Conservation (phyloP, 2,888 invertebrate genomes). For the Scaptomyza cyrtandrae region DNA sequence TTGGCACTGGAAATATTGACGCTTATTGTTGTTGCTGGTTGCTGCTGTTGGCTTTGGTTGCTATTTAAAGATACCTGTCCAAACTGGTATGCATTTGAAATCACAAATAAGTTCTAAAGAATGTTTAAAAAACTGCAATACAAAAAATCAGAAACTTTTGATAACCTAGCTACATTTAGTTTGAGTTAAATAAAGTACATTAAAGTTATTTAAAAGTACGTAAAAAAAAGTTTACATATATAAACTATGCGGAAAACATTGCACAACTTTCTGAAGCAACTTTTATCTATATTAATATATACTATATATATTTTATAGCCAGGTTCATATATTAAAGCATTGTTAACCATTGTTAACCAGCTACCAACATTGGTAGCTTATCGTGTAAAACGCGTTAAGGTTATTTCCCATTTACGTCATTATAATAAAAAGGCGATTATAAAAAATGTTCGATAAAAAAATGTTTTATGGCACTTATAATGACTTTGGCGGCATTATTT, state of each 20-base stretch:
- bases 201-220: background rate
- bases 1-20: constrained; percentile 24
- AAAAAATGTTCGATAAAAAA: constrained; percentile 21
- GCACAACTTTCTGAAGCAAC: too few species aligned
- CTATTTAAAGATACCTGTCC: constrained; percentile 18
- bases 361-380: constrained; percentile 9
- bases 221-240: too few species aligned
- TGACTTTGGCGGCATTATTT: background rate
- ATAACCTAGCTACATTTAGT: background rate
- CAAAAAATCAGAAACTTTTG: background rate
- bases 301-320: background rate
- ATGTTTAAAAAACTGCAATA: background rate
- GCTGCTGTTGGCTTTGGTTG: constrained; percentile 27
- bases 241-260: too few species aligned
- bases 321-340: background rate
- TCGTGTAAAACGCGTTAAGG: constrained; percentile 20
- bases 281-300: background rate
- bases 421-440: constrained; percentile 41
- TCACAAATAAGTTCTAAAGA: constrained; percentile 5
- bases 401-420: constrained; percentile 32
- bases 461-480: constrained; percentile 9
- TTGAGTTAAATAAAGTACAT: background rate
- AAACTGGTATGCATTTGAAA: constrained; percentile 32
- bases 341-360: too few species aligned
- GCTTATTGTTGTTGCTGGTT: constrained; percentile 3